Conservation (phyloP, 2,888 invertebrate species). For the Galeopsomyia nigrocyanea region DNA sequence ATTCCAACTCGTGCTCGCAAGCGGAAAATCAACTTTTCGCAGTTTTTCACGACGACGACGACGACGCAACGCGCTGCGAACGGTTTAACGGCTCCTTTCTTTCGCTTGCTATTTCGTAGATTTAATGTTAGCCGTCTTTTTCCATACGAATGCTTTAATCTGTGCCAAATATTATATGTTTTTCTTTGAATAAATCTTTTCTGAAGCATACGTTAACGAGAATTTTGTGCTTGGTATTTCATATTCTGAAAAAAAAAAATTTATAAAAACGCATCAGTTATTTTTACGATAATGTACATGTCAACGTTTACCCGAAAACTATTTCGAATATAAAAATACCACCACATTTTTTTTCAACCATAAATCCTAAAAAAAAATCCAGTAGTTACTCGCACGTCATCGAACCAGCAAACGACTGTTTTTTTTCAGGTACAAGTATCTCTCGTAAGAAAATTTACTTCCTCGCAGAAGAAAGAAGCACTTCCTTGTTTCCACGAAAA, state of each 20-base stretch:
- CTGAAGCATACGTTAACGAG: too few species aligned
- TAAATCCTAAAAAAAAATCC: too few species aligned
- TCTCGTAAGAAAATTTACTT: background rate
- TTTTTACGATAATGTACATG: background rate
- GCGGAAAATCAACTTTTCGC: background rate
- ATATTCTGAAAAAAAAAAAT: too few species aligned
- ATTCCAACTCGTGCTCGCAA: constrained; percentile 13
- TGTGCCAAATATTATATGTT: background rate
- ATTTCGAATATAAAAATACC: too few species aligned
- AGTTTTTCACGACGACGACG: constrained; percentile 1
- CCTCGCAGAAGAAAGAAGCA: too few species aligned
- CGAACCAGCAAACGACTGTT: background rate
- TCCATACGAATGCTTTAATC: background rate
- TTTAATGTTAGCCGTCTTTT: background rate
- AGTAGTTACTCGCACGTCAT: background rate
- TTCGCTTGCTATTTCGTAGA: background rate
- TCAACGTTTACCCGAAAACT: background rate
- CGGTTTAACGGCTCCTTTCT: background rate
- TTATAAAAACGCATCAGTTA: background rate
- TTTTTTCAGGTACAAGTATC: background rate
- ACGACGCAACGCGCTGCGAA: background rate
- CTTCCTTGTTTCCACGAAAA: too few species aligned
- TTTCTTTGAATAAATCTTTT: background rate
- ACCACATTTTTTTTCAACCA: too few species aligned
- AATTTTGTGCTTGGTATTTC: too few species aligned